Percentiles rank a stretch among this genome's conserved stretches.
Evolutionary conservation across 2,888 invertebrate species (phyloP).

Genomic region (Lacanobia oleracea): DNA sequence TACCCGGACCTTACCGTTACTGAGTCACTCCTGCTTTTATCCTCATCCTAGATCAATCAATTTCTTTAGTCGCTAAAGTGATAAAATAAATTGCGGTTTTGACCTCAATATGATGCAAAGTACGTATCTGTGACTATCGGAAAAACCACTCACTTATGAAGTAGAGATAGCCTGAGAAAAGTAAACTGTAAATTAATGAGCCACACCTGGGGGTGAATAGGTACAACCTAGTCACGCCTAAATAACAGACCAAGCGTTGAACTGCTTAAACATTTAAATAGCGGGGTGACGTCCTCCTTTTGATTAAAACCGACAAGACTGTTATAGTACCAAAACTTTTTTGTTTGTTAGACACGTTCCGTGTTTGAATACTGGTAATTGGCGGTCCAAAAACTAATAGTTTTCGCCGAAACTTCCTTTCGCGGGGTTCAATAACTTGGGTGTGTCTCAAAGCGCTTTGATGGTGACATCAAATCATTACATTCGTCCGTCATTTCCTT

Average conservation of each 20-base stretch:
- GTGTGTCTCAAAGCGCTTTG: conserved; percentile 29
- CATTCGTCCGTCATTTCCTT: conserved; percentile 40
- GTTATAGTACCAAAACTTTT: conserved; percentile 15
- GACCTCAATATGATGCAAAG: not conserved
- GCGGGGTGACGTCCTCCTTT: not conserved
- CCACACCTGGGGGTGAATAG: not conserved
- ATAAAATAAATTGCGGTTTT: not conserved
- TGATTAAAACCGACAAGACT: not conserved
- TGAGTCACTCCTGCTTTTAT: not conserved
- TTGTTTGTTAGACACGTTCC: not conserved
- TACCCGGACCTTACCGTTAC: too few relatives aligned
- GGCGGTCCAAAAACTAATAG: conserved; percentile 10
- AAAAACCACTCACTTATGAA: not conserved
- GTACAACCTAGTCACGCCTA: not conserved
- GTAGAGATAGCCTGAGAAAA: not conserved
- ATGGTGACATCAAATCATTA: conserved; percentile 51
- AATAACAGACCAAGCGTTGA: conserved; percentile 5
- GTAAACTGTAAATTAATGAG: conserved; percentile 1
- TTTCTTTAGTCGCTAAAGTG: not conserved
- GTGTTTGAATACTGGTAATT: not conserved
- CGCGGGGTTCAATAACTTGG: conserved; percentile 32
- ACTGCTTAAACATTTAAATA: conserved; percentile 24
- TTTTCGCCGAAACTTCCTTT: conserved; percentile 3
- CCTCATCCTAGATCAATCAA: not conserved
- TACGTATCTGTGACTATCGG: not conserved